Percentiles rank a stretch among this genome's conserved stretches.
Conservation (phyloP, 53 echinoderm and acorn worm species). For the Holothuria scabra region DNA sequence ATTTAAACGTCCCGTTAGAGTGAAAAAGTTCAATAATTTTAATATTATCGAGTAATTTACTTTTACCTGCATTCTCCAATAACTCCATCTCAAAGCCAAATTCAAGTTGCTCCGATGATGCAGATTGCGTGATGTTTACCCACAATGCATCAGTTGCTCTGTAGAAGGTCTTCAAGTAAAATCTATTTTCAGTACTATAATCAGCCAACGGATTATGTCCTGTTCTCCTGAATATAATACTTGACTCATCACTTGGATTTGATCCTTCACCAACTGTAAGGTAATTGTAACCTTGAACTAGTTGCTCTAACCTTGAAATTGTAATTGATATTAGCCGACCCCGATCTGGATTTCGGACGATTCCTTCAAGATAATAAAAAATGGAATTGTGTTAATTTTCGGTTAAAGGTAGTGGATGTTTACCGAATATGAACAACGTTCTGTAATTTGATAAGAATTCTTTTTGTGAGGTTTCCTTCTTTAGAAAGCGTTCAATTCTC, state of each 20-base stretch:
- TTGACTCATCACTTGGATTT: not conserved
- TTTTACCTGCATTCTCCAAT: no score
- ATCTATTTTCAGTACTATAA: not conserved
- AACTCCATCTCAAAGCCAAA: not conserved
- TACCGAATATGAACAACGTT: no score
- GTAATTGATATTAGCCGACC: not conserved
- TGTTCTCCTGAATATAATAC: slow-evolving; percentile 16
- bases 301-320: not conserved
- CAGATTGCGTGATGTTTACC: not conserved
- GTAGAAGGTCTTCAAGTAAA: not conserved
- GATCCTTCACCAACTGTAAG: slow-evolving; percentile 13
- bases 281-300: not conserved
- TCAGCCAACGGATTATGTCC: not conserved
- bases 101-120: no score
- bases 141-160: slow-evolving; percentile 9
- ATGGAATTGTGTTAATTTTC: not conserved
- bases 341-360: slow-evolving; percentile 1
- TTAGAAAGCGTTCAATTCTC: no score
- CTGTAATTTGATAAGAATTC: no score
- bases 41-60: no score
- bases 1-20: no score
- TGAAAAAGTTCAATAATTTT: no score
- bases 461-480: no score
- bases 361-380: not conserved
- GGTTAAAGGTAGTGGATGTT: no score